These are phyloP conservation scores for Metopolophium dirhodum DNA, from an alignment of 1,140 invertebrate species.

Conservation along the genomic window DNA sequence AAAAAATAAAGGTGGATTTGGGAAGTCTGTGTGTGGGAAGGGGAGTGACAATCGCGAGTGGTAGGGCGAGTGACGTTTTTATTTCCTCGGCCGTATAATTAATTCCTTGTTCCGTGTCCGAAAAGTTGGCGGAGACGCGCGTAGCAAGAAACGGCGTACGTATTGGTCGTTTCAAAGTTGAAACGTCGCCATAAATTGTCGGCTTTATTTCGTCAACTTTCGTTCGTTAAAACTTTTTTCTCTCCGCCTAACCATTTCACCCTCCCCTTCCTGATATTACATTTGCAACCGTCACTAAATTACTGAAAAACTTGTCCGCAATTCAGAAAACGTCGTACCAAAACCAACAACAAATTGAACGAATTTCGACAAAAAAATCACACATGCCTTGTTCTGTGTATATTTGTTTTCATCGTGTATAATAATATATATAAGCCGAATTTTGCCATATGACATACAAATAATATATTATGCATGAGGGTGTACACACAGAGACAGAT, in stretches of 20 bases:
- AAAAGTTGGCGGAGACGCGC: constrained; percentile 40
- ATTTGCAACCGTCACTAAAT: constrained; percentile 34
- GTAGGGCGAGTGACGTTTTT: constrained; percentile 30
- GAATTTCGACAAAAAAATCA: constrained; percentile 3
- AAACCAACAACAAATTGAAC: neutral
- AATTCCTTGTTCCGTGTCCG: constrained; percentile 50
- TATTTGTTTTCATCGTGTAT: neutral
- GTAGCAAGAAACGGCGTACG: constrained; percentile 23
- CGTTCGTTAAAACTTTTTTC: constrained; percentile 55
- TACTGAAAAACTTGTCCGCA: constrained; percentile 29
- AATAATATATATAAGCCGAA: neutral
- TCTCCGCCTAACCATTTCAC: neutral
- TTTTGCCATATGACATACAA: neutral
- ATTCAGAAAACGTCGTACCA: neutral
- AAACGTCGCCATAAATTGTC: constrained; percentile 54
- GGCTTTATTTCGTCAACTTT: constrained; percentile 57
- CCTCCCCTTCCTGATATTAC: neutral
- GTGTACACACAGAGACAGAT: neutral
- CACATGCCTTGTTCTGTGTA: neutral
- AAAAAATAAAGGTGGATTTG: constrained; percentile 17
- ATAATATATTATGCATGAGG: neutral
- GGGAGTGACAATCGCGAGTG: neutral
- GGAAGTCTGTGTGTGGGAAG: neutral
- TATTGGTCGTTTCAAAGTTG: constrained; percentile 50
- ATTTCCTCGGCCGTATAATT: constrained; percentile 40